These are phyloP conservation scores for Tetramorium parvispinum DNA, from an alignment of 1,140 invertebrate species.

Conservation along the genomic window DNA sequence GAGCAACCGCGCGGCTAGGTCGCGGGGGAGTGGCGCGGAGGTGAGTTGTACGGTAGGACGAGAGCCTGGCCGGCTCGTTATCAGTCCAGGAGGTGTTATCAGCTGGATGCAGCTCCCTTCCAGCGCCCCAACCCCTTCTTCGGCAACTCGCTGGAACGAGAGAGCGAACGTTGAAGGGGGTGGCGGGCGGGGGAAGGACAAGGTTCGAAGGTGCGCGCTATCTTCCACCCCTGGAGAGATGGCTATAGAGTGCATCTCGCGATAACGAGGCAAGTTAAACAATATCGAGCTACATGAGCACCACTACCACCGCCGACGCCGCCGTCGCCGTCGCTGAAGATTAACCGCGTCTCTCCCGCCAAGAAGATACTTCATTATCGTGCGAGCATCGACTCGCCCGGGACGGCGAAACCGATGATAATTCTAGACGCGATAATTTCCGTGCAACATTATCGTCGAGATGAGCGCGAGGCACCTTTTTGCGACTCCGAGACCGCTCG, in stretches of 20 bases:
- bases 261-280: slow-evolving; percentile 86
- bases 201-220: slow-evolving; percentile 81
- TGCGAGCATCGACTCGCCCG: slow-evolving; percentile 52
- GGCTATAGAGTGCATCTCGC: slow-evolving; percentile 85
- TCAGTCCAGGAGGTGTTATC: slow-evolving; percentile 84
- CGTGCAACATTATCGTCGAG: slow-evolving; percentile 26
- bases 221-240: slow-evolving; percentile 84
- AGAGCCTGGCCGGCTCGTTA: slow-evolving; percentile 84
- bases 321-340: slow-evolving; percentile 75
- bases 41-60: slow-evolving; percentile 69
- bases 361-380: slow-evolving; percentile 60
- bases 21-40: slow-evolving; percentile 38
- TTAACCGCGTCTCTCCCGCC: slow-evolving; percentile 78
- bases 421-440: slow-evolving; percentile 50
- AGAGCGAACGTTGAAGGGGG: slow-evolving; percentile 51
- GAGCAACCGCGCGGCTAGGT: slow-evolving; percentile 59
- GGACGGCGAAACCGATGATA: slow-evolving; percentile 50
- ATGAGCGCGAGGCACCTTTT: not conserved
- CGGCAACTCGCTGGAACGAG: slow-evolving; percentile 67
- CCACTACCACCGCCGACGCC: slow-evolving; percentile 65
- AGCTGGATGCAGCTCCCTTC: slow-evolving; percentile 78
- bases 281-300: slow-evolving; percentile 85
- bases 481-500: not conserved
- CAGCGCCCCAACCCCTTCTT: slow-evolving; percentile 76
- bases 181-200: slow-evolving; percentile 47